Percentiles rank a stretch among this genome's conserved stretches.
phyloP scores from a whole-genome alignment of 2,113 vertebrate species.

The Dipodomys spectabilis region DNA sequence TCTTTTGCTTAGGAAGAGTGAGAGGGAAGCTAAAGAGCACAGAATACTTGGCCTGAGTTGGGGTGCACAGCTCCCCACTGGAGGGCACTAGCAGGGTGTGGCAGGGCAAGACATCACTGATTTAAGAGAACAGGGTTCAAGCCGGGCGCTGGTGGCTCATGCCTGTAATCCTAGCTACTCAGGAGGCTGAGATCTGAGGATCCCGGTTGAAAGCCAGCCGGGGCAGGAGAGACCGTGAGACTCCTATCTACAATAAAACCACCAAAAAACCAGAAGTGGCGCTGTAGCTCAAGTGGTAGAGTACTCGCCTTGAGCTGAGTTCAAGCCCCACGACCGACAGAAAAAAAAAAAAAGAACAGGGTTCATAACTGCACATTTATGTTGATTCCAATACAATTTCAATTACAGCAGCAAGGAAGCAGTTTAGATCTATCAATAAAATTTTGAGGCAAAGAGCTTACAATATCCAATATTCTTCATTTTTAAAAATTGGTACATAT shows the following conservation, averaged over 20 bases:
- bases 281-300: too few species aligned
- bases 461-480: not conserved
- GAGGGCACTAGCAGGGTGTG: not conserved
- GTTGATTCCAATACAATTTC: not conserved
- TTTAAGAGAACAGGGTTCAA: not conserved
- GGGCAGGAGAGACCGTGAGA: too few species aligned
- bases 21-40: not conserved
- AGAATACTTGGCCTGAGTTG: not conserved
- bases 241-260: too few species aligned
- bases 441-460: not conserved
- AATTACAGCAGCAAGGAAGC: conserved; percentile 12
- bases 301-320: too few species aligned
- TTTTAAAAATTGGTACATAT: too few species aligned
- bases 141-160: too few species aligned
- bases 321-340: too few species aligned
- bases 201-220: too few species aligned
- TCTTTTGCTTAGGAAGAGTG: not conserved
- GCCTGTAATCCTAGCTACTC: too few species aligned
- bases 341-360: too few species aligned
- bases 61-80: not conserved
- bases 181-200: too few species aligned
- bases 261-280: too few species aligned
- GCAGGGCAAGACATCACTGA: not conserved
- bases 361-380: not conserved
- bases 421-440: not conserved